phyloP scores from a whole-genome alignment of 2,888 invertebrate species.

The Panopea generosa region DNA sequence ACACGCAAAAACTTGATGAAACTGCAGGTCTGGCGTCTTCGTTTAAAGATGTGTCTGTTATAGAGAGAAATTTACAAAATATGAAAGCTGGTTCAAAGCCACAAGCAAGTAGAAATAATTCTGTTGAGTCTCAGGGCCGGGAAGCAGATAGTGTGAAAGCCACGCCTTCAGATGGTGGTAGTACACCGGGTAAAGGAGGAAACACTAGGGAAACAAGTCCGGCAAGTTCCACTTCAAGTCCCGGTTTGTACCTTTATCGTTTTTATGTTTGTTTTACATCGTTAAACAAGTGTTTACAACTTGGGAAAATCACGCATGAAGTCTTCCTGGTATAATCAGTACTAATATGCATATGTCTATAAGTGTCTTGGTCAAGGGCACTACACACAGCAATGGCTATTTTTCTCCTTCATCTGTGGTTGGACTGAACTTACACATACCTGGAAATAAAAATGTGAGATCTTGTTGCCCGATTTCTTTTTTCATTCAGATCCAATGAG shows the following conservation, averaged over 20 bases:
- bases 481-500: too few species aligned
- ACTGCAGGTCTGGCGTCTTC: constrained; percentile 55
- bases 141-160: background rate
- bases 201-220: constrained; percentile 34
- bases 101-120: constrained; percentile 12
- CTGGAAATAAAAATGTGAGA: too few species aligned
- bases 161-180: background rate
- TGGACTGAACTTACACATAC: too few species aligned
- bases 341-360: too few species aligned
- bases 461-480: too few species aligned
- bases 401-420: too few species aligned
- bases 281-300: too few species aligned
- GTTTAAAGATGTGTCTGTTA: constrained; percentile 51
- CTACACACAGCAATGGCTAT: too few species aligned
- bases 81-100: background rate
- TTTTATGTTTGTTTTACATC: too few species aligned
- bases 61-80: constrained; percentile 20
- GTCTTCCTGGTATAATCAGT: too few species aligned
- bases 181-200: constrained; percentile 5
- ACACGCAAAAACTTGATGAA: constrained; percentile 49
- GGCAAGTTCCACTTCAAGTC: constrained; percentile 20
- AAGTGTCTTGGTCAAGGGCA: too few species aligned
- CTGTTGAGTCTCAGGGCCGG: background rate
- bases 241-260: constrained; percentile 19
- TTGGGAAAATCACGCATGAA: too few species aligned